These are phyloP conservation scores for Ceyx margarethae DNA, from an alignment of 2,113 vertebrate species.

Conservation along the genomic window DNA sequence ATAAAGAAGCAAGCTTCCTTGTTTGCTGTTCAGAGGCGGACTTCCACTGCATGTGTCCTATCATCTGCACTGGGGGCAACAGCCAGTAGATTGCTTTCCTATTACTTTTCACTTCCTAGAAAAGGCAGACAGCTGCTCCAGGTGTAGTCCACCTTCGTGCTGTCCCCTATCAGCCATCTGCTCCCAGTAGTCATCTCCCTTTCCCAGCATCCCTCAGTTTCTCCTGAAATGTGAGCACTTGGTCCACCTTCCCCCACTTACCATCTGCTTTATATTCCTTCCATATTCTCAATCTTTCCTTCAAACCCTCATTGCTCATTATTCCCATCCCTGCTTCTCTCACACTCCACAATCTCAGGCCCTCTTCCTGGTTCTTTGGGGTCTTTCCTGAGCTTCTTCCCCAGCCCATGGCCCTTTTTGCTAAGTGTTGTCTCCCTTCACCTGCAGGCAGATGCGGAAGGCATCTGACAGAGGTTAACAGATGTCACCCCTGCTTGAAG, in stretches of 20 bases:
- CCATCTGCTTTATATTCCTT: background rate
- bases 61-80: background rate
- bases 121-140: conserved; percentile 42
- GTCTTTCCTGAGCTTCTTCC: background rate
- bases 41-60: conserved; percentile 28
- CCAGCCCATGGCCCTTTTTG: background rate
- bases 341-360: background rate
- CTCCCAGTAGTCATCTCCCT: background rate
- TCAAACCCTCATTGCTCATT: background rate
- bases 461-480: background rate
- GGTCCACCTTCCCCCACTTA: background rate
- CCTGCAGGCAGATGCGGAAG: background rate
- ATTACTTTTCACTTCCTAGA: conserved; percentile 7
- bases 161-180: conserved; percentile 20
- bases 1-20: conserved; percentile 59
- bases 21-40: conserved; percentile 47
- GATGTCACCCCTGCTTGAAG: background rate
- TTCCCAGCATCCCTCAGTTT: background rate
- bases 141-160: conserved; percentile 20
- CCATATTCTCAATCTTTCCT: background rate
- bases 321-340: background rate
- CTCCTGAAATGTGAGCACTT: background rate
- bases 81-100: conserved; percentile 22
- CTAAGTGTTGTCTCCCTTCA: background rate
- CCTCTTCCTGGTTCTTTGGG: background rate